phyloP scores from a whole-genome alignment of 1,140 invertebrate species.

The Trichonephila clavata region DNA sequence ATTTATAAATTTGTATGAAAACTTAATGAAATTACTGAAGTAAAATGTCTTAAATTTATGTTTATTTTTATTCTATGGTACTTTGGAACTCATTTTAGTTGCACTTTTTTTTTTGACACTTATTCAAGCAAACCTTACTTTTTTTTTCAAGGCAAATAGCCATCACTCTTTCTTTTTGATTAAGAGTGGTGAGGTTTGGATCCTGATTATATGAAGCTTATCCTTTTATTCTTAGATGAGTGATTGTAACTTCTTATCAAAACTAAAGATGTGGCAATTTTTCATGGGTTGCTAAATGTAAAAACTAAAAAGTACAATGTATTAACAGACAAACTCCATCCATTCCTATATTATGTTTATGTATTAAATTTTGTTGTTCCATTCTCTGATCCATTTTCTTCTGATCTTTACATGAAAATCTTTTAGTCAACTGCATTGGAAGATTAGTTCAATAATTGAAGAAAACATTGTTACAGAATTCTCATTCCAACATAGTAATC shows the following conservation, averaged over 20 bases:
- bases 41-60: too few species aligned
- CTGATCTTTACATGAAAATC: neutral
- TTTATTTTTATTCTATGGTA: too few species aligned
- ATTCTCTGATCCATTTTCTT: neutral
- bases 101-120: too few species aligned
- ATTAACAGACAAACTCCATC: neutral
- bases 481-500: neutral
- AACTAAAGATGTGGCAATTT: neutral
- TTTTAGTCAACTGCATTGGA: neutral
- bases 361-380: conserved; percentile 3
- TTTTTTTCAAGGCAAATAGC: too few species aligned
- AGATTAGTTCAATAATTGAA: neutral
- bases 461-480: neutral
- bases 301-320: neutral
- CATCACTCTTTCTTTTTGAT: neutral
- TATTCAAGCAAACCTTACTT: too few species aligned
- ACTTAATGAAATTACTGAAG: too few species aligned
- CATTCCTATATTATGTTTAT: neutral
- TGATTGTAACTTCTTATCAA: neutral
- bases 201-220: neutral
- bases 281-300: neutral
- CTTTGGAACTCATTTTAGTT: too few species aligned
- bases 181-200: neutral
- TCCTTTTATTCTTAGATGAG: neutral
- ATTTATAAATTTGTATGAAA: too few species aligned